phyloP scores from a whole-genome alignment of 1,140 invertebrate genomes.

The Saccostrea glomerata region DNA sequence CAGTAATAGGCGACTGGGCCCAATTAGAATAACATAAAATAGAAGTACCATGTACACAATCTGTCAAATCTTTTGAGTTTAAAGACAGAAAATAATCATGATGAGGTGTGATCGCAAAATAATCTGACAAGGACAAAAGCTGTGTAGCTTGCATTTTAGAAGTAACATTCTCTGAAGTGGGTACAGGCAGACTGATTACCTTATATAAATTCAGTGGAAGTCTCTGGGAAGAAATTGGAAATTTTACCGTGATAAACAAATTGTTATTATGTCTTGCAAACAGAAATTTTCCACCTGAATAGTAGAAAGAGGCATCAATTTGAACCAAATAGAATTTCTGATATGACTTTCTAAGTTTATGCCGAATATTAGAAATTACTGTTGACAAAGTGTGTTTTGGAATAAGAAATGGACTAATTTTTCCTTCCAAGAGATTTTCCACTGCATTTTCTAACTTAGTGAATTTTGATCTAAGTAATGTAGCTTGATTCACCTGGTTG shows the following conservation, averaged over 20 bases:
- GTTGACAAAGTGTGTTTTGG: background rate
- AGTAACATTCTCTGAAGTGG: background rate
- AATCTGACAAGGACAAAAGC: background rate
- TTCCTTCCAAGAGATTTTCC: constrained; percentile 3
- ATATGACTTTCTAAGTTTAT: constrained; percentile 18
- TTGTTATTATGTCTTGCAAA: background rate
- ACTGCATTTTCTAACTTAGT: background rate
- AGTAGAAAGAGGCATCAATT: background rate
- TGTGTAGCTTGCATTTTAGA: background rate
- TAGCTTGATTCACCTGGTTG: too few relatives aligned
- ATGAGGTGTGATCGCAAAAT: constrained; percentile 16
- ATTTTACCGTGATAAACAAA: constrained; percentile 14
- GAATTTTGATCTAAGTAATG: too few relatives aligned
- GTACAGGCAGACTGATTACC: background rate
- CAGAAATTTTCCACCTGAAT: constrained; percentile 4
- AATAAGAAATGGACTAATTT: background rate
- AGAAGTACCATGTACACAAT: background rate
- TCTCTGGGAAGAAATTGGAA: background rate
- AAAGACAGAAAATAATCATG: background rate
- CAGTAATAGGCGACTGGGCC: background rate
- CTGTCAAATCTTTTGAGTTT: background rate
- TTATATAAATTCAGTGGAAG: constrained; percentile 14
- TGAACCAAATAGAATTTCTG: background rate
- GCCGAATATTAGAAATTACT: background rate
- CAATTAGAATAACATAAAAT: constrained; percentile 12